Evolutionary conservation across 2,113 vertebrate genomes (phyloP).

Genomic region (Neotragus pygmaeus): DNA sequence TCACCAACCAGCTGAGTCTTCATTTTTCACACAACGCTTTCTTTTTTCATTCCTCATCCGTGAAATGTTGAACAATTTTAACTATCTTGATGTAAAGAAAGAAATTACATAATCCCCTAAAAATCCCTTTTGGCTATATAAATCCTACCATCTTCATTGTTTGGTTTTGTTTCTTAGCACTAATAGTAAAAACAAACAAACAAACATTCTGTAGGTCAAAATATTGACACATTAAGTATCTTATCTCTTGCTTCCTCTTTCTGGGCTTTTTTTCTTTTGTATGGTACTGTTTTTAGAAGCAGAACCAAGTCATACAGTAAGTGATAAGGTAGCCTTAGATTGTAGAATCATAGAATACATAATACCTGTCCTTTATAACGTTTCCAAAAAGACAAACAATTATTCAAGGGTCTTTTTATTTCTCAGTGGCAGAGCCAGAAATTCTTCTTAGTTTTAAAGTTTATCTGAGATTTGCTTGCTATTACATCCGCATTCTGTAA

Average conservation of each 20-base stretch:
- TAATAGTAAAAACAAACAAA: neutral
- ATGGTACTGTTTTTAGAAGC: neutral
- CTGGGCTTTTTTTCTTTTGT: neutral
- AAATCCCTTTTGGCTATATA: neutral
- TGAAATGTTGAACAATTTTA: neutral
- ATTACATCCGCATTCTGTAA: neutral
- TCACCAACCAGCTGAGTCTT: neutral
- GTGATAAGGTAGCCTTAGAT: neutral
- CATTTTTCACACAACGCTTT: neutral
- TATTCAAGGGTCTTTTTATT: neutral
- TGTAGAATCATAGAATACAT: neutral
- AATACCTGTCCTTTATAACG: neutral
- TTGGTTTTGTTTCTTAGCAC: neutral
- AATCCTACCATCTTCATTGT: neutral
- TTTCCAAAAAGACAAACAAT: neutral
- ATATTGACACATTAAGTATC: neutral
- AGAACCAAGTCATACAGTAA: neutral
- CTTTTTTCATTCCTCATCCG: neutral
- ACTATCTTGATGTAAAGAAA: neutral
- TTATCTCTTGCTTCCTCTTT: neutral
- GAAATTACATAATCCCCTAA: neutral
- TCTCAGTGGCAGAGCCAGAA: neutral
- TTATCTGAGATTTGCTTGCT: neutral
- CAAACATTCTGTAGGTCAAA: neutral
- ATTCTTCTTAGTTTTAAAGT: neutral